Evolutionary conservation across 2,113 vertebrate genomes (phyloP), one percentile per base, ranked within the genome.

Genomic region (Penelope pileata): DNA sequence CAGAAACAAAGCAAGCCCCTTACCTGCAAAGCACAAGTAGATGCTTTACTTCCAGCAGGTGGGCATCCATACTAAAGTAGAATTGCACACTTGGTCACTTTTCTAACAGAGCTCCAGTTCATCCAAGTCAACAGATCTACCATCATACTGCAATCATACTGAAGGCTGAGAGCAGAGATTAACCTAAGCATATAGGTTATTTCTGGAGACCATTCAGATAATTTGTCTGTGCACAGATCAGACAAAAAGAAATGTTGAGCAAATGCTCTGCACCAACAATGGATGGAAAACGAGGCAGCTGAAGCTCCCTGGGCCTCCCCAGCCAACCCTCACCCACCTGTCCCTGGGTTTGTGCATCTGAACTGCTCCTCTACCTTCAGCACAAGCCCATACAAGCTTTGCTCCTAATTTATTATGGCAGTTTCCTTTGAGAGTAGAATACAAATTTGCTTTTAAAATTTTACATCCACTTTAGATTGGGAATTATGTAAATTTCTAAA

Each of bases 71-170:
- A 75, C 74, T 70, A 56, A 38, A 76, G 24, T 30, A 47, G 45
- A 91, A 75, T 32, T 63, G 70, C 32, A 6, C 10, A 12, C 53
- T 67, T 72, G 51, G 68, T 32, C 59, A 19, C 16, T 74, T 92
- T 78, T 50, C 73, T 67, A 70, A 69, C 24, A 89, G 51, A 86
- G 23, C 19, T 78, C 56, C 75, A 70, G 86, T 67, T 89, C 62
- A 78, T 56, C 12, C 7, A 82, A 89, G 72, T 79, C 32, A 63
- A 75, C 16, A 67, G 54, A 86, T 88, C 32, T 74, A n/a, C n/a
- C n/a, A n/a, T n/a, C n/a, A n/a, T n/a, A 42, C 45, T 88, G 47
- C 77, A 82, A 47, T 50, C 30, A 38, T 10, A 43, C 19, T 30
- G 50, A 77, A 89, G 38, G 56, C 48, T 59, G 10, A 91, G 53